Evolutionary conservation across 2,888 invertebrate genomes (phyloP).

Genomic region (Zygaena filipendulae): DNA sequence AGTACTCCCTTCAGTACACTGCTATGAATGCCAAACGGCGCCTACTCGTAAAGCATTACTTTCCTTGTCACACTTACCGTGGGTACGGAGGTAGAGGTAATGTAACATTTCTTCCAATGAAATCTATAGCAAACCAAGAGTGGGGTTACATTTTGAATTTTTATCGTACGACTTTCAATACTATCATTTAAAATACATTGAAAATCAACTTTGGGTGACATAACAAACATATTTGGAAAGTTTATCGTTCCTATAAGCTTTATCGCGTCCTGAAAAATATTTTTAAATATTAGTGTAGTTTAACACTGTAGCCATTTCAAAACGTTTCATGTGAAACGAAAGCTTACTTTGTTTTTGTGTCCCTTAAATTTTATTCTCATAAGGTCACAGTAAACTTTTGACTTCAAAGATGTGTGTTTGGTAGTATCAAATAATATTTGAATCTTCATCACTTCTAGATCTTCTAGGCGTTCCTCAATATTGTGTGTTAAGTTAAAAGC

Average conservation of each 20-base stretch:
- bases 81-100: conserved; percentile 20
- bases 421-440: conserved; percentile 55
- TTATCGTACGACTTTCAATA: conserved; percentile 43
- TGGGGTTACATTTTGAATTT: conserved; percentile 51
- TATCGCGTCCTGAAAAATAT: conserved; percentile 71
- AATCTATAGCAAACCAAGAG: conserved; percentile 46
- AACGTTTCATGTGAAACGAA: conserved; percentile 3
- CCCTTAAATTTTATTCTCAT: conserved; percentile 51
- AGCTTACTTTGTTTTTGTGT: conserved; percentile 49
- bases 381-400: conserved; percentile 43
- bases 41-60: too few species aligned
- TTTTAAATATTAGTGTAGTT: too few species aligned
- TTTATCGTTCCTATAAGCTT: conserved; percentile 72
- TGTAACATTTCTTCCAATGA: conserved; percentile 41
- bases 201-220: conserved; percentile 69
- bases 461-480: conserved; percentile 46
- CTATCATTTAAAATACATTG: conserved; percentile 63
- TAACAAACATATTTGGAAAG: conserved; percentile 73
- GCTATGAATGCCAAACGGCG: too few species aligned
- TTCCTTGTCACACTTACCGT: conserved; percentile 31
- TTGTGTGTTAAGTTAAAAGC: conserved; percentile 45
- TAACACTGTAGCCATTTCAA: too few species aligned
- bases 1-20: too few species aligned
- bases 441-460: conserved; percentile 52
- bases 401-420: conserved; percentile 44